A percentile compares a stretch with the other conserved stretches of the same genome.
phyloP scores from a whole-genome alignment of 2,113 vertebrate genomes.

The Nycticorax nycticorax region DNA sequence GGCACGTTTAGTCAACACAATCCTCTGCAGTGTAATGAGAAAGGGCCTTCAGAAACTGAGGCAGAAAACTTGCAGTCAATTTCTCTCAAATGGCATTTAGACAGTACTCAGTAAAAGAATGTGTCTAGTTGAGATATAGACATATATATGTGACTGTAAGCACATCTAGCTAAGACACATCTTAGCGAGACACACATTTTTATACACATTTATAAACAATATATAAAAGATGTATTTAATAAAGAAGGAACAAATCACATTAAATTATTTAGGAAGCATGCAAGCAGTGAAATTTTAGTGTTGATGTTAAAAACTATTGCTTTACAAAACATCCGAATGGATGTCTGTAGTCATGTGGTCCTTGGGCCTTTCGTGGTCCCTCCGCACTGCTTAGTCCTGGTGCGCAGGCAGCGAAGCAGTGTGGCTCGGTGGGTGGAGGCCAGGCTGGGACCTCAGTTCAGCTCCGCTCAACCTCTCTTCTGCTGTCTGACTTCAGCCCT shows the following conservation, averaged over 20 bases:
- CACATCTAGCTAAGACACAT: background rate
- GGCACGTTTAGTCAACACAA: background rate
- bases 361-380: background rate
- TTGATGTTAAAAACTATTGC: background rate
- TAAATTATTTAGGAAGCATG: background rate
- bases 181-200: background rate
- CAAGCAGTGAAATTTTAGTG: background rate
- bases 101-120: background rate
- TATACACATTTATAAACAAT: background rate
- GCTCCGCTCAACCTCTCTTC: background rate
- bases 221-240: background rate
- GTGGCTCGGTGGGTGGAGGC: background rate
- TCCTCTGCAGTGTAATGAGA: background rate
- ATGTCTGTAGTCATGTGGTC: background rate
- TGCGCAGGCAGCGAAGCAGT: background rate
- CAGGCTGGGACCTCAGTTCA: background rate
- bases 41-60: background rate
- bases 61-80: background rate
- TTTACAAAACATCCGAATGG: background rate
- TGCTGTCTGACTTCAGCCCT: background rate
- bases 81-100: background rate
- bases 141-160: background rate
- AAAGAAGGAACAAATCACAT: background rate
- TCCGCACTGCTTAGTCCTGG: background rate
- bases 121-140: background rate